Evolutionary conservation across 2,888 invertebrate genomes (phyloP).

Genomic region (Sympetrum striolatum): DNA sequence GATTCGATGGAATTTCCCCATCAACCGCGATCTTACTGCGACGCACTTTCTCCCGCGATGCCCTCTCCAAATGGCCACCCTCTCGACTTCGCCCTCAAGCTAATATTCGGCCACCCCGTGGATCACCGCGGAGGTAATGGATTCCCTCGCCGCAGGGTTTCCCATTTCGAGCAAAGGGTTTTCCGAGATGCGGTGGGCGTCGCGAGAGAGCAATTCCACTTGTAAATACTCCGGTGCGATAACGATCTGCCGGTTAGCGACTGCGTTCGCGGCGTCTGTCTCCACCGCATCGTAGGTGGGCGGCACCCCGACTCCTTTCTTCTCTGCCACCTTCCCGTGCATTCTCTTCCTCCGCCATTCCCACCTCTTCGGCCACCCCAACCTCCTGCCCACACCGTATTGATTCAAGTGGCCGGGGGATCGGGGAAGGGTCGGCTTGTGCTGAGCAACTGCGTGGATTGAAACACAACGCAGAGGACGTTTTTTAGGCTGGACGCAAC

Average conservation of each 20-base stretch:
- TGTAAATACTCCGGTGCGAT: constrained; percentile 43
- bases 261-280: constrained; percentile 29
- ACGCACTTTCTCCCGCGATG: not conserved
- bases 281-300: constrained; percentile 45
- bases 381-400: constrained; percentile 25
- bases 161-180: constrained; percentile 25
- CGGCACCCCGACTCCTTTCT: constrained; percentile 47
- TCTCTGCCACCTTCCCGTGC: not conserved
- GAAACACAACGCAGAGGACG: not conserved
- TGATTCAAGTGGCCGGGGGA: constrained; percentile 44
- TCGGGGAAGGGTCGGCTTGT: not conserved
- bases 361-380: not conserved
- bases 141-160: constrained; percentile 46
- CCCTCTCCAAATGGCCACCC: too few species aligned
- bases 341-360: not conserved
- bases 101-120: not conserved
- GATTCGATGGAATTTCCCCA: not conserved
- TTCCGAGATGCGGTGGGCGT: constrained; percentile 50
- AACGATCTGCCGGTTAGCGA: constrained; percentile 50
- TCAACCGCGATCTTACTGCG: not conserved
- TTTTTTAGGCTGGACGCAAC: not conserved
- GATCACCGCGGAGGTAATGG: constrained; percentile 48
- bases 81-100: not conserved
- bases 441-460: constrained; percentile 8
- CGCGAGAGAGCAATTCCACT: constrained; percentile 52